Evolutionary conservation across 1,140 invertebrate genomes (phyloP), one percentile per base, ranked within the genome.

Genomic region (Orius insidiosus): DNA sequence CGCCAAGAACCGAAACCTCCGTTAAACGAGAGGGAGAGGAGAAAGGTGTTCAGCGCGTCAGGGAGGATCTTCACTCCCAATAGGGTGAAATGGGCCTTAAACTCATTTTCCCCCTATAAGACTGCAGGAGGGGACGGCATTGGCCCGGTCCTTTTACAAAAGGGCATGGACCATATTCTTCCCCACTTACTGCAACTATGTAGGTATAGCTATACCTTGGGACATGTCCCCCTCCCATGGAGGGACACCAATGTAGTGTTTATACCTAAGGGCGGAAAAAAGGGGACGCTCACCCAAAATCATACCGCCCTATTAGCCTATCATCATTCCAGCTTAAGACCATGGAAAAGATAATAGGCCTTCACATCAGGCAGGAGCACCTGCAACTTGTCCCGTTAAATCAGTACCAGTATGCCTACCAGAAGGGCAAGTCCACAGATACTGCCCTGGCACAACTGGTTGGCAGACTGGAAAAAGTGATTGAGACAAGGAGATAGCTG

Each of bases 71-170:
- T 54, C 7, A 51, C 34, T n/a, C 32, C 44, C 8, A 43, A 39
- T 8, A 53, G 24, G 13, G 18, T 53, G 1, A 15, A 46, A 48
- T 55, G 50, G 50, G 50, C 54, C 6, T 43, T 54, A 7, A 45
- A 44, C 15, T 40, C 47, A 30, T 56, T 56, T 39, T 43, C 47
- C 8, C 51, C 52, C 8, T 54, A 50, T 49, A 48, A 56, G 34
- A 34, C 51, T 34, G 46, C 51, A 13, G 52, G 52, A 2, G 16
- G 36, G 8, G 56, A 58, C 31, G 50, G 52, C 1, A 49, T 56
- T 4, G 52, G 37, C 41, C 54, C 51, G 1, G 49, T 18, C 0
- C 36, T 55, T 1, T 18, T 56, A 8, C 49, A 54, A 36, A 41
- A 49, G 38, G 41, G 50, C 7, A 8, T 15, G 19, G 48, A 52